Conservation (phyloP, 2,113 vertebrate species). For the Misgurnus mizolepis region DNA sequence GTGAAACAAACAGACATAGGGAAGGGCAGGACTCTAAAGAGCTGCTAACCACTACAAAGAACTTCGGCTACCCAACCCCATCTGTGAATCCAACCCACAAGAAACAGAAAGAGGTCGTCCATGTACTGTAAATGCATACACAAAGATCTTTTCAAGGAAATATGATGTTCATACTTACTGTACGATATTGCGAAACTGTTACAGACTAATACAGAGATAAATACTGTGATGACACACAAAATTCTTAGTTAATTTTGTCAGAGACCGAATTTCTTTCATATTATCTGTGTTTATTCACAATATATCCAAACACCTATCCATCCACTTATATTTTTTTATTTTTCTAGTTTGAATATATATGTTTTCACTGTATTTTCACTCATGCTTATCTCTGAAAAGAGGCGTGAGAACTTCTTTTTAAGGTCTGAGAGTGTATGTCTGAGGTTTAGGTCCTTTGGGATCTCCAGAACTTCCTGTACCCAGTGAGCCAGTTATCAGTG, state of each 20-base stretch:
- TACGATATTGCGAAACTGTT: background rate
- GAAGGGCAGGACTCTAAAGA: constrained; percentile 32
- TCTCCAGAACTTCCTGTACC: background rate
- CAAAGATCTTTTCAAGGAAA: constrained; percentile 9
- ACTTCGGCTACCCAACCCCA: constrained; percentile 15
- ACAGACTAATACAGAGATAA: no score
- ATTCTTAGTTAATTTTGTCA: no score
- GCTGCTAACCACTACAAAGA: constrained; percentile 52
- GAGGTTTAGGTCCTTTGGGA: constrained; percentile 14
- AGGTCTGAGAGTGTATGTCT: background rate
- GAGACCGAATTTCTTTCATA: no score
- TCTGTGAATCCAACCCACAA: constrained; percentile 37
- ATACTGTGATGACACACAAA: no score
- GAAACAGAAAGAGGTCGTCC: constrained; percentile 16
- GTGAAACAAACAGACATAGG: constrained; percentile 43
- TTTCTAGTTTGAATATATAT: no score
- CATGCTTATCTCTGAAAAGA: background rate
- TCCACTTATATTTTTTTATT: no score
- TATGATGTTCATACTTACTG: background rate
- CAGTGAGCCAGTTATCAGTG: background rate
- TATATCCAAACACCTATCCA: background rate
- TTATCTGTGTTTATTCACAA: background rate
- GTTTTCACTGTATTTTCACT: background rate
- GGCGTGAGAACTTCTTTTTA: background rate
- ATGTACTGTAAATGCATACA: constrained; percentile 30